Percentiles rank a stretch among this genome's conserved stretches.
These are phyloP conservation scores for Antennarius striatus DNA, from an alignment of 2,113 vertebrate genomes.

Conservation along the genomic window DNA sequence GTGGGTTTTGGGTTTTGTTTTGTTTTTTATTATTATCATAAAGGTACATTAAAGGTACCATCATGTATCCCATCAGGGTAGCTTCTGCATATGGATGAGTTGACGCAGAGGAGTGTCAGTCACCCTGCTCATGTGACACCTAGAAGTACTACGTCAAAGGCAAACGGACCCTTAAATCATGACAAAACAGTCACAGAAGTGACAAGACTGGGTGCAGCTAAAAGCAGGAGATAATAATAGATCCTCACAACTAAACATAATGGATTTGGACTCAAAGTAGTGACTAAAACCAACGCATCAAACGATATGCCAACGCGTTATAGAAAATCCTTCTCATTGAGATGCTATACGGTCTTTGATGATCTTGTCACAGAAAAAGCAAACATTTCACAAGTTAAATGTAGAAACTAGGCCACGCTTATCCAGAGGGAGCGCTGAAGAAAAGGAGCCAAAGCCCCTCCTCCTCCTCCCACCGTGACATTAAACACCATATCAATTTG, in stretches of 20 bases:
- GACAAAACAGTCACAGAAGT: not conserved
- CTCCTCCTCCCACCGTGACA: slow-evolving; percentile 16
- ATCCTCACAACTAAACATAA: slow-evolving; percentile 1
- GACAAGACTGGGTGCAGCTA: not conserved
- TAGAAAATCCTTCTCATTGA: slow-evolving; percentile 9
- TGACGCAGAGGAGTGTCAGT: not conserved
- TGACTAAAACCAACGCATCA: slow-evolving; percentile 16
- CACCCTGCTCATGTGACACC: not conserved
- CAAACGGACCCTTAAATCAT: not conserved
- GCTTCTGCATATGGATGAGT: no score
- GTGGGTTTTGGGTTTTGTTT: no score
- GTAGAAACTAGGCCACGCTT: slow-evolving; percentile 55
- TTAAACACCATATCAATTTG: slow-evolving; percentile 35
- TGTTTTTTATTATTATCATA: no score
- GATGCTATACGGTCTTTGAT: slow-evolving; percentile 28
- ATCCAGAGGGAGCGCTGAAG: slow-evolving; percentile 35
- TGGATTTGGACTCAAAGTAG: slow-evolving; percentile 10
- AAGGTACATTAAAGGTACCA: no score
- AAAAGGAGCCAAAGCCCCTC: slow-evolving; percentile 31
- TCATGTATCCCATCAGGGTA: no score
- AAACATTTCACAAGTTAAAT: slow-evolving; percentile 59
- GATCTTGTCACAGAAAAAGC: slow-evolving; percentile 39
- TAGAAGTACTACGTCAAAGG: not conserved
- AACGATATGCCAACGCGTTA: slow-evolving; percentile 21
- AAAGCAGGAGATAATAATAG: slow-evolving; percentile 6